These are phyloP conservation scores for Python bivittatus DNA, from an alignment of 2,113 vertebrate genomes.

Conservation along the genomic window DNA sequence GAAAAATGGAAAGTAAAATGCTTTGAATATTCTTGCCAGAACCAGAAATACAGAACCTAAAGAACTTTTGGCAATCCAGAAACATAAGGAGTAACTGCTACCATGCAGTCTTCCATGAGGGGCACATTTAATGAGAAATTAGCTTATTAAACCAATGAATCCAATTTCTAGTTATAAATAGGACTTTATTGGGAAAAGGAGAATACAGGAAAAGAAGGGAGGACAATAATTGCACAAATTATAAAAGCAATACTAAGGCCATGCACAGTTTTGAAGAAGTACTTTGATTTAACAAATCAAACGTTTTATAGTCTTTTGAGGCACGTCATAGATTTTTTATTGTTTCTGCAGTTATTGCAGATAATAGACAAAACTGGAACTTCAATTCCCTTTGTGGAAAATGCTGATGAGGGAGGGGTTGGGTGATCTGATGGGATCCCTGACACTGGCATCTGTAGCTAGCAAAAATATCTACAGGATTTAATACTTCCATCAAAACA, in stretches of 20 bases:
- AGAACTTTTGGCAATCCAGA: not conserved
- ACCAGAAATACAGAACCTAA: not conserved
- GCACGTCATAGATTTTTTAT: not conserved
- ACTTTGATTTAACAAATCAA: not conserved
- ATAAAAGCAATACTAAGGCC: not conserved
- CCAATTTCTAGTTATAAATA: not conserved
- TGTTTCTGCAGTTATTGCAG: not conserved
- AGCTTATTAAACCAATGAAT: not conserved
- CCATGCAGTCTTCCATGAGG: not conserved
- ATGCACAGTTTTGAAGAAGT: not conserved
- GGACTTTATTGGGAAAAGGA: not conserved
- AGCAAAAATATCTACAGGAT: not conserved
- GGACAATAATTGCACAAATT: not conserved
- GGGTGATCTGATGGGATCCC: not conserved
- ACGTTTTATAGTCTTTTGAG: not conserved
- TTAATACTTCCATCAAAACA: not conserved
- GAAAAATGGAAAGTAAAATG: not conserved
- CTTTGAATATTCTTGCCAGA: not conserved
- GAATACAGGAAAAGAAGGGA: not conserved
- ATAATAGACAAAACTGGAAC: not conserved
- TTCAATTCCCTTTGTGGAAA: not conserved
- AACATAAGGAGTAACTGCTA: not conserved
- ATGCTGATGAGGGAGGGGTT: not conserved
- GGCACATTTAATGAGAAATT: not conserved
- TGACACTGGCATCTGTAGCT: not conserved